These are phyloP conservation scores for Oreonectes daqikongensis DNA, from an alignment of 2,797 vertebrate genomes.

Conservation along the genomic window DNA sequence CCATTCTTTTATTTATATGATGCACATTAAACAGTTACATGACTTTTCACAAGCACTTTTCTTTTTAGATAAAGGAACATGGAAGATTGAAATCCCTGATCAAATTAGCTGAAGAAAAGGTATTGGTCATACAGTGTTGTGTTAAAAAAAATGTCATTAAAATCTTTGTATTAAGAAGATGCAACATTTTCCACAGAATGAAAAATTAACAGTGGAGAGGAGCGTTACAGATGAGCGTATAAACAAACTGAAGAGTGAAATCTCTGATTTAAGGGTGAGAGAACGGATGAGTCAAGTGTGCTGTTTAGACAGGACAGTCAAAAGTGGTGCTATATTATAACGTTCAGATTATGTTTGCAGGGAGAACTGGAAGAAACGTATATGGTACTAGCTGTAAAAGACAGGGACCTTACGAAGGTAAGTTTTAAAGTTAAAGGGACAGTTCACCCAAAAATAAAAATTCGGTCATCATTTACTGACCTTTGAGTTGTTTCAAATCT, in stretches of 20 bases:
- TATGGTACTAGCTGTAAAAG: constrained; percentile 67
- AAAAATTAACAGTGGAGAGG: constrained; percentile 73
- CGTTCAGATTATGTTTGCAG: constrained; percentile 59
- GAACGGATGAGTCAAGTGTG: background rate
- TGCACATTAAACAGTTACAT: background rate
- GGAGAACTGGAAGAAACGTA: constrained; percentile 70
- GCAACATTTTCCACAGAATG: constrained; percentile 66
- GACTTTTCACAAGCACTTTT: constrained; percentile 19
- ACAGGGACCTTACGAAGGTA: constrained; percentile 75
- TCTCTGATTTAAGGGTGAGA: constrained; percentile 71
- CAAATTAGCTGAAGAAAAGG: constrained; percentile 75
- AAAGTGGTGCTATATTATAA: background rate
- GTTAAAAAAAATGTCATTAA: background rate
- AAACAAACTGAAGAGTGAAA: constrained; percentile 70
- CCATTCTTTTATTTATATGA: background rate
- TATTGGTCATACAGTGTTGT: constrained; percentile 43
- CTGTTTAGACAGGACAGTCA: background rate
- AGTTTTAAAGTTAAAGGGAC: constrained; percentile 22
- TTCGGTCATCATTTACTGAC: no score
- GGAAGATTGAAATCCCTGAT: constrained; percentile 72
- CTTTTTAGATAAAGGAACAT: constrained; percentile 70
- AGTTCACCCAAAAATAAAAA: no score
- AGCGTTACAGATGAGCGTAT: constrained; percentile 68
- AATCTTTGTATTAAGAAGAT: background rate
- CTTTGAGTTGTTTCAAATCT: no score